These are phyloP conservation scores for Euzophera pinguis DNA, from an alignment of 2,888 invertebrate genomes.

Conservation along the genomic window DNA sequence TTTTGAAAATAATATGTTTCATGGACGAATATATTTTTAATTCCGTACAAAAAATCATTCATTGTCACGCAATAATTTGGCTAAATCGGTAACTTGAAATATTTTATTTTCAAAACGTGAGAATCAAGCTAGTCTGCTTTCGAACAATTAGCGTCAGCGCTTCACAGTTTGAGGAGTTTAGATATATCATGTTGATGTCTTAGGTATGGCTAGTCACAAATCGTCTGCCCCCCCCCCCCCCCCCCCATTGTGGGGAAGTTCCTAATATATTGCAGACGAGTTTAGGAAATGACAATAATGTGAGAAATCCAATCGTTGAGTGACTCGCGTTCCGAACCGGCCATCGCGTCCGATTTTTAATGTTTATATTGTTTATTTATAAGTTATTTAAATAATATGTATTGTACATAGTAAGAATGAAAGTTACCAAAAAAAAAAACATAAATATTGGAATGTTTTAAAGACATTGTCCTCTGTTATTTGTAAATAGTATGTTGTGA, in stretches of 20 bases:
- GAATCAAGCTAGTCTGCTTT: not conserved
- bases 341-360: conserved; percentile 55
- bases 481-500: conserved; percentile 71
- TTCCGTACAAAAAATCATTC: no score
- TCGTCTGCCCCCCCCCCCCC: conserved; percentile 1
- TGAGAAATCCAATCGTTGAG: conserved; percentile 19
- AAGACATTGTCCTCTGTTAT: conserved; percentile 45
- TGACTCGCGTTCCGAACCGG: conserved; percentile 8
- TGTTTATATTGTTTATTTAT: conserved; percentile 72
- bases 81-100: no score
- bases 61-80: no score
- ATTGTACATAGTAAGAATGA: conserved; percentile 67
- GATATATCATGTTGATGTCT: not conserved
- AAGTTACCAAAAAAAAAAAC: conserved; percentile 37
- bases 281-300: conserved; percentile 8
- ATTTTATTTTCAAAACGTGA: not conserved
- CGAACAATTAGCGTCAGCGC: not conserved
- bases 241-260: not conserved
- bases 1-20: not conserved
- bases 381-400: conserved; percentile 61
- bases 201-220: not conserved
- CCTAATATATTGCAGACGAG: not conserved
- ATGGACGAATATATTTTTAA: no score
- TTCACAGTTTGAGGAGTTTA: not conserved
- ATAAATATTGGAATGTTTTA: conserved; percentile 62